Evolutionary conservation across 1,140 invertebrate species (phyloP), one percentile per base, ranked within the genome.

Genomic region (Argopecten irradians): DNA sequence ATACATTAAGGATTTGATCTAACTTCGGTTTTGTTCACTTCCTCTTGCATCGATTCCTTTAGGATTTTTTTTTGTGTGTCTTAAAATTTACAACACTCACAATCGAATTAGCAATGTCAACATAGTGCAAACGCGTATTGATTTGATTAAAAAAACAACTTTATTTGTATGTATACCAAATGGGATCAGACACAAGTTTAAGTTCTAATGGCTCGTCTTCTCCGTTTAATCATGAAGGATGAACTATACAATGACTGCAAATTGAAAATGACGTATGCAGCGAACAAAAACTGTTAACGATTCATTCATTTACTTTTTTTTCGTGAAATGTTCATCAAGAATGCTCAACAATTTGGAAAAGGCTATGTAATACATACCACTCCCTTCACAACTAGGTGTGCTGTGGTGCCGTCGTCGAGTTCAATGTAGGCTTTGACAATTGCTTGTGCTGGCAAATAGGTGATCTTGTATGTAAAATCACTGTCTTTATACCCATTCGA

Each of bases 381-480:
- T 8, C 87, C 89, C 14, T 71, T 36, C 22, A 90, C 87, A 1
- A n/a, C 34, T 1, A 90, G 39, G 14, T 86, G 55, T 33, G 84
- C 39, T 14, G 86, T 39, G 11, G 39, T 82, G 13, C 71, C 82
- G 13, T 88, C 85, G 36, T 83, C 88, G 13, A 88, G 82, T 82
- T 86, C 35, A 33, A 90, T 83, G 36, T 90, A 90, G 22, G 34
- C 89, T 84, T 86, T 88, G 11, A 88, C 89, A 11, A 90, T n/a
- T 39, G 84, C 41, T 13, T 83, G 39, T 14, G 84, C 32, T 2
- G 89, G 89, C 9, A 87, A 86, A 36, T 39, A 88, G 11, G 89
- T 86, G 55, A 90, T 83, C 71, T 90, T 90, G 87, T 90, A 90
- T 14, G 89, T 90, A n/a, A 85, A 87, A 11, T 55, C 83, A 46